Conservation (phyloP, 2,888 invertebrate species). For the Heliconius erato region DNA sequence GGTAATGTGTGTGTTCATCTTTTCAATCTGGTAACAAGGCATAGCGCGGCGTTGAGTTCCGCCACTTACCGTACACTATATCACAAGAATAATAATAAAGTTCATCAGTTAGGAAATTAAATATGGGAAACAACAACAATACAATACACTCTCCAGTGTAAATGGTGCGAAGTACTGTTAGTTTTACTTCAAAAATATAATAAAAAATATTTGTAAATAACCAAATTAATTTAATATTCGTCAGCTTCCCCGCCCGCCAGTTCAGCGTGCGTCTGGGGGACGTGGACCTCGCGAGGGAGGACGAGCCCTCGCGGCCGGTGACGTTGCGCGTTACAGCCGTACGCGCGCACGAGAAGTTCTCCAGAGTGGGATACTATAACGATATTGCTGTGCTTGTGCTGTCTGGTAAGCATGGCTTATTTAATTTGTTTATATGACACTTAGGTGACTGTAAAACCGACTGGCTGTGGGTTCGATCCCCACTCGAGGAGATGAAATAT, state of each 20-base stretch:
- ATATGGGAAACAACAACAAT: no score
- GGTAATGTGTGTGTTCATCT: no score
- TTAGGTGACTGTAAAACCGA: no score
- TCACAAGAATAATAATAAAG: no score
- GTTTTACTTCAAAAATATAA: background rate
- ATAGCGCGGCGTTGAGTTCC: no score
- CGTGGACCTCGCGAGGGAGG: constrained; percentile 93
- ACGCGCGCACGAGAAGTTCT: constrained; percentile 93
- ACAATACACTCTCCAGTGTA: no score
- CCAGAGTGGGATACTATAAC: constrained; percentile 96
- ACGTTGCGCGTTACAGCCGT: constrained; percentile 92
- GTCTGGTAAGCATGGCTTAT: constrained; percentile 73
- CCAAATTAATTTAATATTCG: background rate
- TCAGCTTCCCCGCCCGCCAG: constrained; percentile 94
- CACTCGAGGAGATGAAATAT: no score
- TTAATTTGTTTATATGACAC: background rate
- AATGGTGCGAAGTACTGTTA: no score
- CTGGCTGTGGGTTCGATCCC: no score
- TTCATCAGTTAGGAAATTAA: no score
- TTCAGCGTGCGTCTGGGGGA: constrained; percentile 96
- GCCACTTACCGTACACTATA: no score
- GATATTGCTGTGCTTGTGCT: constrained; percentile 95
- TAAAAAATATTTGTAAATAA: background rate
- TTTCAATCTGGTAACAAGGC: no score
- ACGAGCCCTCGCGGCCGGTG: constrained; percentile 93